Conservation (phyloP, 2,113 vertebrate genomes). For the Cyanoliseus patagonus region DNA sequence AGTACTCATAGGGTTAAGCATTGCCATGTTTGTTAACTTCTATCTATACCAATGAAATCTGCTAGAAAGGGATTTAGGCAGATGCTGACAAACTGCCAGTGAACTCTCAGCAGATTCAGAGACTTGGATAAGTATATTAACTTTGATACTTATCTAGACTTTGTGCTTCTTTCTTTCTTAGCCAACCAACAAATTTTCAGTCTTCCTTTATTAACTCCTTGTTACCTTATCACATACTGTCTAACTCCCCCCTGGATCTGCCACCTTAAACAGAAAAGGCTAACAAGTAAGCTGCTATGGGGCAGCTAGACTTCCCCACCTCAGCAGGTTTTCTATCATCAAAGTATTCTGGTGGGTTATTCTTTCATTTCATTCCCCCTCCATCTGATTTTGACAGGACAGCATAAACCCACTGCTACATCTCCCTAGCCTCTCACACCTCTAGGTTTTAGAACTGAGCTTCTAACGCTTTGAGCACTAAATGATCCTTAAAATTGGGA, state of each 20-base stretch:
- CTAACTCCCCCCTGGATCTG: background rate
- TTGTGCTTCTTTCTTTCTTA: background rate
- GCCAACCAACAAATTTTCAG: background rate
- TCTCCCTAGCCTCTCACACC: background rate
- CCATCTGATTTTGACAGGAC: background rate
- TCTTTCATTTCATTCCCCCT: background rate
- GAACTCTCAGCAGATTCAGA: background rate
- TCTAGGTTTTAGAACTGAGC: background rate
- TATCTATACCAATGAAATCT: background rate
- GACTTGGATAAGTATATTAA: background rate
- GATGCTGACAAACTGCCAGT: background rate
- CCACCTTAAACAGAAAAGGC: background rate
- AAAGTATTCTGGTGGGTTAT: background rate
- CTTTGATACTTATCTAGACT: background rate
- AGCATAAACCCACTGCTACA: background rate
- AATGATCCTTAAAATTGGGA: background rate
- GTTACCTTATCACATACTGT: background rate
- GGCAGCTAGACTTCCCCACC: background rate
- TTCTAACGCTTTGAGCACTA: background rate
- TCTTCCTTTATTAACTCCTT: background rate
- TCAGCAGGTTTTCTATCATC: background rate
- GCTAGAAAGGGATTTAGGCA: background rate
- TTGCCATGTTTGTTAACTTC: background rate
- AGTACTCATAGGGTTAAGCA: background rate
- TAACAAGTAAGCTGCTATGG: background rate